Conservation (phyloP, 1,140 invertebrate genomes). For the Aphaenogaster floridana region DNA sequence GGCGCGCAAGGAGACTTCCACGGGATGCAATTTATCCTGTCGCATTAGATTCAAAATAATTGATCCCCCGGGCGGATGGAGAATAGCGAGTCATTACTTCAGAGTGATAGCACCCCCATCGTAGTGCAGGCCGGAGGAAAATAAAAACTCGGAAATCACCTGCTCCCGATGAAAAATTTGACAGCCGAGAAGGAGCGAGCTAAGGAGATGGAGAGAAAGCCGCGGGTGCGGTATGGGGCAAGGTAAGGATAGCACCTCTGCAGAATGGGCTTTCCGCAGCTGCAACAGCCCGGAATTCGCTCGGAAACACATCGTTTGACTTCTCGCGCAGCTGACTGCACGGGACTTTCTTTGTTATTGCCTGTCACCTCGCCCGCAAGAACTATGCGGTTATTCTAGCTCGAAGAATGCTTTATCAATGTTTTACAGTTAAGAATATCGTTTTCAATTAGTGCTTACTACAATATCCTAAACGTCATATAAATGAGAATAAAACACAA, state of each 20-base stretch:
- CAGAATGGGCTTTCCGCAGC: conserved; percentile 43
- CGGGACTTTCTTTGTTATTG: conserved; percentile 38
- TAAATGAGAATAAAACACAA: background rate
- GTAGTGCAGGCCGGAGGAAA: conserved; percentile 70
- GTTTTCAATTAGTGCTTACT: conserved; percentile 1
- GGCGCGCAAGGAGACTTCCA: conserved; percentile 52
- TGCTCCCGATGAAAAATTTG: conserved; percentile 76
- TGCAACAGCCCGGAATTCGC: conserved; percentile 57
- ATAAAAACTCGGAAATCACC: conserved; percentile 80
- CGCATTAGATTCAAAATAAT: conserved; percentile 82
- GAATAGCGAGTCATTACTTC: conserved; percentile 80
- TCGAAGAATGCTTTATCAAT: conserved; percentile 18
- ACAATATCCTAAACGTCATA: background rate
- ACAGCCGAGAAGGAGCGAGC: conserved; percentile 48
- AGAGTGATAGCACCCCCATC: conserved; percentile 72
- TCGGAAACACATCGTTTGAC: conserved; percentile 41
- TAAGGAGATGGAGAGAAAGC: conserved; percentile 34
- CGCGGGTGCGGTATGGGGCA: background rate
- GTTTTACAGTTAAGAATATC: background rate
- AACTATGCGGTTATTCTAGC: conserved; percentile 10
- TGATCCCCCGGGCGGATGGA: conserved; percentile 78
- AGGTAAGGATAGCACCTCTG: conserved; percentile 35
- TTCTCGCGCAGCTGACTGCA: conserved; percentile 48
- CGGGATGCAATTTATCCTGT: conserved; percentile 79
- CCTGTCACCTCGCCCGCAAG: conserved; percentile 9